A percentile compares a stretch with the other conserved stretches of the same genome.
These are phyloP conservation scores for Stictonetta naevosa DNA, from an alignment of 2,113 vertebrate species.

Conservation along the genomic window DNA sequence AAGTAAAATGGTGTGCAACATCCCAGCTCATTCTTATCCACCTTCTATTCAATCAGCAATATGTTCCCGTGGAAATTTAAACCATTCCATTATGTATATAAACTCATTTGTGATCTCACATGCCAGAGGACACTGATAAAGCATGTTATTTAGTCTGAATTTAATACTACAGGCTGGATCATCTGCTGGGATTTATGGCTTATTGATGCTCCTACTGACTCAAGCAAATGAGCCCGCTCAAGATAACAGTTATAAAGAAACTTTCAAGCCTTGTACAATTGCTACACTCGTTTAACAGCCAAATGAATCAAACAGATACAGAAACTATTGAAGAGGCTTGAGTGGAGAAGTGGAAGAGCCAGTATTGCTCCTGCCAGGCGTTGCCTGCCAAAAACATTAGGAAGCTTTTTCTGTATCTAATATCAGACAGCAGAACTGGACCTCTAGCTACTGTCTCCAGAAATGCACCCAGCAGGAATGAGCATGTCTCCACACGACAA, in stretches of 20 bases:
- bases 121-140: neutral
- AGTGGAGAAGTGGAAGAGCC: slow-evolving; percentile 55
- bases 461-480: slow-evolving; percentile 66
- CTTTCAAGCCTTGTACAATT: slow-evolving; percentile 51
- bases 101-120: neutral
- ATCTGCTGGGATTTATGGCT: neutral
- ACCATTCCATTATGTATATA: slow-evolving; percentile 1
- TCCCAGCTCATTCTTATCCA: neutral
- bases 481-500: slow-evolving; percentile 61
- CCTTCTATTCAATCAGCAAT: neutral
- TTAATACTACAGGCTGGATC: neutral
- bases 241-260: slow-evolving; percentile 37
- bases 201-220: neutral
- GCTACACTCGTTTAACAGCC: slow-evolving; percentile 60
- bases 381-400: slow-evolving; percentile 76
- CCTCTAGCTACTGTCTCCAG: slow-evolving; percentile 78
- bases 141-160: neutral
- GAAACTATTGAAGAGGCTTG: slow-evolving; percentile 66
- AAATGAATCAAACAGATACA: slow-evolving; percentile 73
- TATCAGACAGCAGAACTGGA: slow-evolving; percentile 79
- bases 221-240: neutral
- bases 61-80: neutral
- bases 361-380: slow-evolving; percentile 65
- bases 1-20: neutral
- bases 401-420: slow-evolving; percentile 75